Base-by-base conservation (phyloP, 2,113 vertebrate genomes). In the Campylomormyrus numenius region DNA sequence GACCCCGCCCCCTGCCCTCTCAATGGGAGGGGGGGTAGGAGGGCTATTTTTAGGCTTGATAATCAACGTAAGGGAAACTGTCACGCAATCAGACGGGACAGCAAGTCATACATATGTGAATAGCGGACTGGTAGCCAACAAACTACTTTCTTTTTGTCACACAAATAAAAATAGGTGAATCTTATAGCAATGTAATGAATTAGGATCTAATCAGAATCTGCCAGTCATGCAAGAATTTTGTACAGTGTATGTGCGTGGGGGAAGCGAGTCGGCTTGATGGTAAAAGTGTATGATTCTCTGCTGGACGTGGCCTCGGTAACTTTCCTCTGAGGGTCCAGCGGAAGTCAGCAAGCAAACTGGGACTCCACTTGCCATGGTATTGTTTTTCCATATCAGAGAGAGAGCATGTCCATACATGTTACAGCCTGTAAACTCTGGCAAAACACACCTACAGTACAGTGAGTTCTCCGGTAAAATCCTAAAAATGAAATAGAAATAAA, bases 1-100 rank as follows among this genome's bases (percentile, higher is more conserved):
- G 46, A 10, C 46, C 42, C n/a, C 5, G 1, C 83, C 70, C 19
- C 9, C 10, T 88, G 58, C 15, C 62, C 31, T 77, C 62, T 53
- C 8, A 80, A 80, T 17, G 15, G 31, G 31, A 15, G 1, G 74
- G 56, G 56, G 50, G 35, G 24, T 24, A 62, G 58, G 39, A 3
- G 11, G 19, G 6, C 66, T 90, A 90, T 88, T 88, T 80, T 87
- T 90, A 90, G 10, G 27, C 48, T 39, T 15, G n/a, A 87, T 46
- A 90, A 77, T 90, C 66, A 50, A 49, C 85, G 35, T 42, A 46
- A 58, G 39, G 21, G 42, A 11, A 49, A 56, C 42, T 9, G 39
- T 35, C 8, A 84, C 31, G 7, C 35, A 45, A 49, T n/a, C 17
- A 85, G n/a, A 31, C 3, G 10, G 27, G 27, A 19, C 31, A 7